Conservation (phyloP, 2,113 vertebrate genomes). For the Upupa epops region DNA sequence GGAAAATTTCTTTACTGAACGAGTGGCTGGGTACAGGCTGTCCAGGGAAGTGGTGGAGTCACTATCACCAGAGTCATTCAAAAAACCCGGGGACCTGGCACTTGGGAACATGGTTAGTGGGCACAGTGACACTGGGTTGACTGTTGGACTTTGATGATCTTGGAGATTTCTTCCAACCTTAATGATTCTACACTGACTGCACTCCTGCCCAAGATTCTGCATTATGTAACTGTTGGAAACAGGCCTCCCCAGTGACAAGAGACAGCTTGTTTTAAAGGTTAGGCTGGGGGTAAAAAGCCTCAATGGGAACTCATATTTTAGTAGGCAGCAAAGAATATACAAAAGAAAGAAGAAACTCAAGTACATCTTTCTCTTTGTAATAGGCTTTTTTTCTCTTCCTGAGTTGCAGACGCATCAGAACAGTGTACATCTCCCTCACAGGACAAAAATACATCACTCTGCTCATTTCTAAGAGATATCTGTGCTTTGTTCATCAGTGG, state of each 20-base stretch:
- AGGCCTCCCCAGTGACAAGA: not conserved
- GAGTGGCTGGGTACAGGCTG: too few relatives aligned
- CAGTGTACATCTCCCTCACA: not conserved
- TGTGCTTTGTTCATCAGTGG: not conserved
- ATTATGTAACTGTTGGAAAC: not conserved
- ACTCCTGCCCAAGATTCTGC: too few relatives aligned
- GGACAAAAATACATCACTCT: not conserved
- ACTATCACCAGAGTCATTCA: too few relatives aligned
- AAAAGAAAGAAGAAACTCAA: not conserved
- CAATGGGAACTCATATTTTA: not conserved
- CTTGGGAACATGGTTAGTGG: too few relatives aligned
- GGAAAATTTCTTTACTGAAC: too few relatives aligned
- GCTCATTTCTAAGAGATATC: not conserved
- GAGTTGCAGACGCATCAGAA: not conserved
- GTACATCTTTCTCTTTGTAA: not conserved
- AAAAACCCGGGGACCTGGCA: too few relatives aligned
- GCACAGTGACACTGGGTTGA: too few relatives aligned
- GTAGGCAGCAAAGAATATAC: not conserved
- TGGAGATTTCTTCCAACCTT: too few relatives aligned
- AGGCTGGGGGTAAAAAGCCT: not conserved
- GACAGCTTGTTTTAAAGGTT: not conserved
- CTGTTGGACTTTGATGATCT: too few relatives aligned
- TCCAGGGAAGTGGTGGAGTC: too few relatives aligned
- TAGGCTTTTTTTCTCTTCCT: not conserved
- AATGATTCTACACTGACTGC: too few relatives aligned